A percentile compares a stretch with the other conserved stretches of the same genome.
Conservation (phyloP, 35 echinoderm and acorn worm species). For the Eucidaris tribuloides region DNA sequence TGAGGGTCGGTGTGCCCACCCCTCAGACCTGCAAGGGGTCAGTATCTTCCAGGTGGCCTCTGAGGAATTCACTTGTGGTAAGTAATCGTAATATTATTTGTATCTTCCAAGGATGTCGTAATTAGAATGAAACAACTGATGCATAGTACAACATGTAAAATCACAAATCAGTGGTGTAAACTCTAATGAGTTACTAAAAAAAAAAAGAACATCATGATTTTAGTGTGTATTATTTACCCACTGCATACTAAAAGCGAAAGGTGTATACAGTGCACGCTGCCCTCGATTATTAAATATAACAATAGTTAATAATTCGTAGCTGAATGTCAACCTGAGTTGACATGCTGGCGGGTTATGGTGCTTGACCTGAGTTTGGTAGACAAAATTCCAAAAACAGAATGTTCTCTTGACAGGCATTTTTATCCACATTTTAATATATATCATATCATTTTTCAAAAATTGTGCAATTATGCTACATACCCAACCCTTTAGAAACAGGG, state of each 20-base stretch:
- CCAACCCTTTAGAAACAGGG: too few species aligned
- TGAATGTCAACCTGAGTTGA: too few species aligned
- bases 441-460: too few species aligned
- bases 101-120: background rate
- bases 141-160: background rate
- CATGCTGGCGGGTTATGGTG: too few species aligned
- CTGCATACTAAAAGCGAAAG: background rate
- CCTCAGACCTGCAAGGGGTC: slow-evolving; percentile 40
- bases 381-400: too few species aligned
- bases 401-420: too few species aligned
- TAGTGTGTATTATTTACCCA: background rate
- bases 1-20: slow-evolving; percentile 72
- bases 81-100: background rate
- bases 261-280: background rate
- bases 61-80: slow-evolving; percentile 78
- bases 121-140: background rate
- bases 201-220: background rate
- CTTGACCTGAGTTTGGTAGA: too few species aligned
- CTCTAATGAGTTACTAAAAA: background rate
- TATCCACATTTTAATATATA: too few species aligned
- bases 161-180: background rate
- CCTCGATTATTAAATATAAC: too few species aligned
- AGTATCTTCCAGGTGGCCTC: slow-evolving; percentile 62
- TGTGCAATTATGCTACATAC: too few species aligned
- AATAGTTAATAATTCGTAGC: too few species aligned